phyloP scores from a whole-genome alignment of 2,888 invertebrate genomes.

The Buathra laborator region DNA sequence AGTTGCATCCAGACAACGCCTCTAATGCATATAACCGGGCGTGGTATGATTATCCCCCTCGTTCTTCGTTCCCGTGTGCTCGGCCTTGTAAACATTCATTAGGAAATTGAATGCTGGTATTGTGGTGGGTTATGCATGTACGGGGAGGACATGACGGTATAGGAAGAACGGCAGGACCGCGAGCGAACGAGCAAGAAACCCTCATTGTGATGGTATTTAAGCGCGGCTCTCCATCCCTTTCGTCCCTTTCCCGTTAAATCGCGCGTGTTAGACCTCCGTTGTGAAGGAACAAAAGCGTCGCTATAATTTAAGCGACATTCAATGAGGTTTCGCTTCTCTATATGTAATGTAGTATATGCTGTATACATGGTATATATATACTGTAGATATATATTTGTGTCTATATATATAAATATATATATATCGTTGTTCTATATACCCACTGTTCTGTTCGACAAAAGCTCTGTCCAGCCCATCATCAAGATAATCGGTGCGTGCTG shows the following conservation, averaged over 20 bases:
- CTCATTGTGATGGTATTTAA: slow-evolving; percentile 27
- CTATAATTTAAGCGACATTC: slow-evolving; percentile 59
- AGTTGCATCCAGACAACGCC: slow-evolving; percentile 1
- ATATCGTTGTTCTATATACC: no score
- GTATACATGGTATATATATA: neutral
- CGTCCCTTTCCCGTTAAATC: neutral
- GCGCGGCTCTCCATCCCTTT: slow-evolving; percentile 6
- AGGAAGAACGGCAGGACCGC: neutral
- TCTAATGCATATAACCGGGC: slow-evolving; percentile 1
- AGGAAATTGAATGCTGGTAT: slow-evolving; percentile 55
- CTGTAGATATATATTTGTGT: neutral
- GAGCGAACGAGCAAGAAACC: slow-evolving; percentile 24
- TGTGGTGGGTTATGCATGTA: slow-evolving; percentile 32
- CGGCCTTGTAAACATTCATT: slow-evolving; percentile 58
- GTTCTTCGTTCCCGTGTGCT: slow-evolving; percentile 9
- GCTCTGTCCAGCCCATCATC: neutral
- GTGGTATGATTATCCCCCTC: neutral
- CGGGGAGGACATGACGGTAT: neutral
- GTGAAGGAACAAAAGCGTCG: slow-evolving; percentile 55
- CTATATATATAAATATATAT: neutral
- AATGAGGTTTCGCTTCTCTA: slow-evolving; percentile 45
- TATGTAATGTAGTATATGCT: slow-evolving; percentile 30
- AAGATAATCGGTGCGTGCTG: slow-evolving; percentile 2
- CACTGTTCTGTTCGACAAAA: neutral
- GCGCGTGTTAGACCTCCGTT: slow-evolving; percentile 14